phyloP scores from a whole-genome alignment of 2,113 vertebrate genomes.

The Pycnonotus jocosus region DNA sequence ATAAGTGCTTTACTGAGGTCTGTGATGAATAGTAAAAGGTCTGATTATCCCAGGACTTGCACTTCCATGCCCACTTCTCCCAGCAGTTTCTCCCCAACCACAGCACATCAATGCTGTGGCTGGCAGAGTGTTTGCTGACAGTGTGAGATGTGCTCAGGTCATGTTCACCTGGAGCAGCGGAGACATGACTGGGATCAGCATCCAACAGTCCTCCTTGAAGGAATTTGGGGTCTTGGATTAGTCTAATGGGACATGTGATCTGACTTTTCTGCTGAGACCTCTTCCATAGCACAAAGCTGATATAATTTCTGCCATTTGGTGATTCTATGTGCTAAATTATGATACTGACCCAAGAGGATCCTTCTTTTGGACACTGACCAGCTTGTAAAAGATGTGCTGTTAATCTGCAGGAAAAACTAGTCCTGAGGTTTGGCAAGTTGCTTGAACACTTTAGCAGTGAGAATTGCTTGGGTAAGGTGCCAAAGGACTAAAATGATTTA shows the following conservation, averaged over 20 bases:
- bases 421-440: not conserved
- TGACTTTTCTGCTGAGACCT: slow-evolving; percentile 49
- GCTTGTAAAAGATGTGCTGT: not conserved
- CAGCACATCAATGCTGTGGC: not conserved
- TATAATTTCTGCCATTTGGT: not conserved
- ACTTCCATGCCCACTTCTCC: slow-evolving; percentile 1
- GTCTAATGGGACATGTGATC: not conserved
- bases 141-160: not conserved
- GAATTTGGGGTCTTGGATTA: not conserved
- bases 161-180: not conserved
- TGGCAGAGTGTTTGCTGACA: slow-evolving; percentile 47
- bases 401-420: not conserved
- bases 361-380: not conserved
- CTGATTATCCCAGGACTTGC: not conserved
- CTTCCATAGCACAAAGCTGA: not conserved
- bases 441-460: not conserved
- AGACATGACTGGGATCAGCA: not conserved
- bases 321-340: not conserved
- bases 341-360: not conserved
- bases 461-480: not conserved
- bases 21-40: slow-evolving; percentile 62
- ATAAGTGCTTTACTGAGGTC: not conserved
- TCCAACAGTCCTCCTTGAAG: slow-evolving; percentile 29
- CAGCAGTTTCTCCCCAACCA: slow-evolving; percentile 40
- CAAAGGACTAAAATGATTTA: not conserved